These are phyloP conservation scores for Neodon shergylaensis DNA, from an alignment of 2,113 vertebrate species.

Conservation along the genomic window DNA sequence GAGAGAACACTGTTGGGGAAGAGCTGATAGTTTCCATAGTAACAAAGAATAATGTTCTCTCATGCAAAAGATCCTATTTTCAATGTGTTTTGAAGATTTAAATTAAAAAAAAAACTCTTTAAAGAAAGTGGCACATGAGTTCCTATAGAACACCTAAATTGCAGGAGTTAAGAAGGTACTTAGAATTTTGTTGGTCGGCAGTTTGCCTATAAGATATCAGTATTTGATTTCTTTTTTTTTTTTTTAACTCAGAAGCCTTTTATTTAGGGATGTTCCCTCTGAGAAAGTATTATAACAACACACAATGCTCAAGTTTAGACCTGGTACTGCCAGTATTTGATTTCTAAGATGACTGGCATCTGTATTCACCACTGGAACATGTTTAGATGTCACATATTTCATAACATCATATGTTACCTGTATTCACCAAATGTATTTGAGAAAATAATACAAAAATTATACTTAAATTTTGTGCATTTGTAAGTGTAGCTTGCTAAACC, in stretches of 20 bases:
- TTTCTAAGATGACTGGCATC: neutral
- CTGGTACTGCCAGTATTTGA: neutral
- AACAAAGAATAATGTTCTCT: conserved; percentile 76
- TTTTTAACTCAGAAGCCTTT: no score
- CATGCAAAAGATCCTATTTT: conserved; percentile 72
- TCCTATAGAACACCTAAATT: neutral
- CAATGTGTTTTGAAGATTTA: conserved; percentile 62
- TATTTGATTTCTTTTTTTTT: neutral
- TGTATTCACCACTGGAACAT: neutral
- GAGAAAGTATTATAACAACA: no score
- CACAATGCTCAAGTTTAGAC: no score
- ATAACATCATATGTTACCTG: neutral
- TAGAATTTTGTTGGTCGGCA: conserved; percentile 29
- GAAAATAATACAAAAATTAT: neutral
- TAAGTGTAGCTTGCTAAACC: neutral
- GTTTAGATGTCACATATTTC: neutral
- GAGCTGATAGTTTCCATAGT: conserved; percentile 83
- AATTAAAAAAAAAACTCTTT: neutral
- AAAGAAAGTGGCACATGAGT: conserved; percentile 30
- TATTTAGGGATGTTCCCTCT: no score
- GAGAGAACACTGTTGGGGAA: conserved; percentile 63
- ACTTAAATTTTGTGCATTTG: neutral
- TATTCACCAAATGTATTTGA: neutral
- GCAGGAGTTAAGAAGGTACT: neutral
- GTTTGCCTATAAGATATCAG: neutral